Percentiles rank a stretch among this genome's conserved stretches.
phyloP scores from a whole-genome alignment of 2,113 vertebrate species.

The Neoarius graeffei region DNA sequence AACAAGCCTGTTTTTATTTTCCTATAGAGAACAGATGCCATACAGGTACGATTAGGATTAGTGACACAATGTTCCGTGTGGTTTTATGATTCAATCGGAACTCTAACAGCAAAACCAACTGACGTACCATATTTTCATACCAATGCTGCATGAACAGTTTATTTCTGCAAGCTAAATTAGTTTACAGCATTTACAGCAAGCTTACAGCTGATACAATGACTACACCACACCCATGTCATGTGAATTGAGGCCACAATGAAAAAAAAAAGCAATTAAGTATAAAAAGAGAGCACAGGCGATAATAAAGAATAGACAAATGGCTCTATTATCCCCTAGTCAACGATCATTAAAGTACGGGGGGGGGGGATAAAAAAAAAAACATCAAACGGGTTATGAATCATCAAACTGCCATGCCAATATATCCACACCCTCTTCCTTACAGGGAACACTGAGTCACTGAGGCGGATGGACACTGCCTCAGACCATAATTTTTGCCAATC shows the following conservation, averaged over 20 bases:
- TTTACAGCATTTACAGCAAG: not conserved
- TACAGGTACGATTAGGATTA: not conserved
- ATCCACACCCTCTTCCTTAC: conserved; percentile 38
- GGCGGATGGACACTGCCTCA: conserved; percentile 43
- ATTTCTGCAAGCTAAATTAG: not conserved
- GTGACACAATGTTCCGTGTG: not conserved
- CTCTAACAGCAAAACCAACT: not conserved
- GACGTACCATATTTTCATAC: not conserved
- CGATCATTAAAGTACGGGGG: not conserved
- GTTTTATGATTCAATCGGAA: not conserved
- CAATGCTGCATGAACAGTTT: not conserved
- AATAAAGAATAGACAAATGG: conserved; percentile 6
- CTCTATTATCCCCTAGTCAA: not conserved
- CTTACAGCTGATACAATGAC: not conserved
- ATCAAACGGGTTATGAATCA: conserved; percentile 41
- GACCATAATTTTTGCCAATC: conserved; percentile 48
- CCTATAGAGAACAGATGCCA: not conserved
- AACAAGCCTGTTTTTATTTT: not conserved
- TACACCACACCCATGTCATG: not conserved
- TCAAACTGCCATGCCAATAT: conserved; percentile 44
- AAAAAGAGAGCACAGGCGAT: not conserved
- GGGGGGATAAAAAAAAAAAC: conserved; percentile 16
- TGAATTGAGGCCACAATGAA: not conserved
- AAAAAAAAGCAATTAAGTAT: not conserved
- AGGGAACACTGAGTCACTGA: conserved; percentile 70